Base-by-base conservation (phyloP, 2,888 invertebrate species). In the Drosophila paranaensis region DNA sequence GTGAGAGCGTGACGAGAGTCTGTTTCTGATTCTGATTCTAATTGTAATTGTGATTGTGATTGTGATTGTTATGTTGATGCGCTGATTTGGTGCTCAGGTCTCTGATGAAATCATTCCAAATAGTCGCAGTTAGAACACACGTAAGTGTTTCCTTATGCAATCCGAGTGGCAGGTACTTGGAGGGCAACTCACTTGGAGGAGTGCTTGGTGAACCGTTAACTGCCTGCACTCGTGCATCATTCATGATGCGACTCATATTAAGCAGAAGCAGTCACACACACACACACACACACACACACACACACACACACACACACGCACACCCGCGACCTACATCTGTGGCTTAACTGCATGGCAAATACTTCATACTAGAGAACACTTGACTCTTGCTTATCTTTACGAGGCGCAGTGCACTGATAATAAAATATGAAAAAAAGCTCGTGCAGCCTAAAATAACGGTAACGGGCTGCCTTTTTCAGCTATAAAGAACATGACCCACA, bases 91-190 rank as follows among this genome's bases (percentile, higher is more conserved):
- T 40, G 65, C 63, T 53, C 61, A 48, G 51, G 61, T 71, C 63
- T 87, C 57, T 87, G 85, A 88, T 87, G 82, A 82, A 87, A 85
- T 85, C 82, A 87, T 82, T 87, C 71, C 55, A 69, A 74, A 74
- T 74, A 71, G 78, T 79, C 69, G 54, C 54, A 69, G 70, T 54
- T 68, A 53, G 56, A 64, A 57, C 55, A 48, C 50, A 42, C 68
- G 66, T 65, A 67, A 75, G 72, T 74, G 77, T 66, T 65, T 58
- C 60, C 63, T 74, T 68, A 73, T 76, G 76, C 65, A 71, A 75
- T 63, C 20, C 50, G 20, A 64, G 60, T 70, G 40, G 58, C 57
- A 65, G 70, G 60, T 67, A 66, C 58, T 54, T 54, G 51, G 39
- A 43, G 48, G 63, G 58, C 42, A 58, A 20, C 43, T 16, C 58